phyloP scores from a whole-genome alignment of 2,113 vertebrate species.

The Vidua macroura region DNA sequence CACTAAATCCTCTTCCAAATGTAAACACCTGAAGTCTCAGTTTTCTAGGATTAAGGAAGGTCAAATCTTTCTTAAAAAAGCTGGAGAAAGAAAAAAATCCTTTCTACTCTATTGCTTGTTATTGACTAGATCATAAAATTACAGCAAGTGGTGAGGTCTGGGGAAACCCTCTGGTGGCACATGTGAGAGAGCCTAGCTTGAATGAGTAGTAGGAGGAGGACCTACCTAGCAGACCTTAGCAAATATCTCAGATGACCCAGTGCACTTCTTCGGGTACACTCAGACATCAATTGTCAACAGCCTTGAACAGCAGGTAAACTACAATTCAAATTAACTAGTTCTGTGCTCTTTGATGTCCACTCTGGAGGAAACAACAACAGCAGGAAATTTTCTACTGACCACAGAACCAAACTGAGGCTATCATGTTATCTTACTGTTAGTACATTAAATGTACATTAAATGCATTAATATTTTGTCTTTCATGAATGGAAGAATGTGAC shows the following conservation, averaged over 20 bases:
- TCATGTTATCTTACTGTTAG: background rate
- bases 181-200: background rate
- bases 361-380: background rate
- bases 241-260: background rate
- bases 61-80: background rate
- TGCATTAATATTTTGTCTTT: background rate
- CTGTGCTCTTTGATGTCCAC: background rate
- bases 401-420: background rate
- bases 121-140: background rate
- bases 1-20: background rate
- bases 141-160: background rate
- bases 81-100: background rate
- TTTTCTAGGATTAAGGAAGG: background rate
- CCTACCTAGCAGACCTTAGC: background rate
- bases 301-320: background rate
- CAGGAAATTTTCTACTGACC: background rate
- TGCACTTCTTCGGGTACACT: background rate
- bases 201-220: background rate
- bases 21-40: background rate
- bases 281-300: background rate
- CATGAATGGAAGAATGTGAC: background rate
- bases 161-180: rapidly evolving
- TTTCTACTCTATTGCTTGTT: background rate
- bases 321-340: background rate
- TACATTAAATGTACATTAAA: background rate